A percentile compares a stretch with the other conserved stretches of the same genome.
These are phyloP conservation scores for Vesta saturnalis DNA, from an alignment of 2,888 invertebrate genomes.

Conservation along the genomic window DNA sequence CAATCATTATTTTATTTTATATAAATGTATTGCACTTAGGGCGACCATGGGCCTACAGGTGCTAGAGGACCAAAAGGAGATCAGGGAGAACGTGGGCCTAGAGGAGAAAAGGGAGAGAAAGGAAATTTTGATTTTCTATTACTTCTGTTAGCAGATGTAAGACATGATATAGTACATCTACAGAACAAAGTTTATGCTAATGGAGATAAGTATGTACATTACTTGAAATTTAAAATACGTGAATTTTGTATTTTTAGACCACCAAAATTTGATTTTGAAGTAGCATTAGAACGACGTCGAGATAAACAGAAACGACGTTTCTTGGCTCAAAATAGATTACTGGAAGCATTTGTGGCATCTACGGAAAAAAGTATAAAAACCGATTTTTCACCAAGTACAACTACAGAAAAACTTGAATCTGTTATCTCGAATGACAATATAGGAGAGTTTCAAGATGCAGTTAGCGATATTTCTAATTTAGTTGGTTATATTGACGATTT, in stretches of 20 bases:
- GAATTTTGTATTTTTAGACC: slow-evolving; percentile 62
- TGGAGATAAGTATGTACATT: slow-evolving; percentile 64
- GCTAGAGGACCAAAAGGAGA: slow-evolving; percentile 71
- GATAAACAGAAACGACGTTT: slow-evolving; percentile 62
- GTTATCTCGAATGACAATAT: slow-evolving; percentile 13
- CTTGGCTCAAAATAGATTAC: slow-evolving; percentile 52
- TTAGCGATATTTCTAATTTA: slow-evolving; percentile 22
- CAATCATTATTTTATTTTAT: not conserved
- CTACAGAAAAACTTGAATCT: slow-evolving; percentile 19
- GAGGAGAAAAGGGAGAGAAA: slow-evolving; percentile 69
- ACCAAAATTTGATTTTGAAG: slow-evolving; percentile 69
- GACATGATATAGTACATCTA: slow-evolving; percentile 71
- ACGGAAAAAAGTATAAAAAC: slow-evolving; percentile 15
- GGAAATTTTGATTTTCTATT: slow-evolving; percentile 73
- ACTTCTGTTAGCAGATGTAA: slow-evolving; percentile 70
- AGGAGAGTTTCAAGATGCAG: slow-evolving; percentile 24
- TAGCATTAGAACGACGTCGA: slow-evolving; percentile 67
- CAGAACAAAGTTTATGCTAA: slow-evolving; percentile 68
- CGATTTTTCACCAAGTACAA: slow-evolving; percentile 19
- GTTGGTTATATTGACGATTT: slow-evolving; percentile 25
- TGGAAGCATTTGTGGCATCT: slow-evolving; percentile 51
- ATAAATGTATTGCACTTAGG: slow-evolving; percentile 60
- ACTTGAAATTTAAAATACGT: not conserved
- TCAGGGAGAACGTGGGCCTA: slow-evolving; percentile 66
- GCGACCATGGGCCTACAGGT: slow-evolving; percentile 70